A percentile compares a stretch with the other conserved stretches of the same genome.
Evolutionary conservation across 2,888 invertebrate species (phyloP).

Genomic region (Scaptomyza reducta): DNA sequence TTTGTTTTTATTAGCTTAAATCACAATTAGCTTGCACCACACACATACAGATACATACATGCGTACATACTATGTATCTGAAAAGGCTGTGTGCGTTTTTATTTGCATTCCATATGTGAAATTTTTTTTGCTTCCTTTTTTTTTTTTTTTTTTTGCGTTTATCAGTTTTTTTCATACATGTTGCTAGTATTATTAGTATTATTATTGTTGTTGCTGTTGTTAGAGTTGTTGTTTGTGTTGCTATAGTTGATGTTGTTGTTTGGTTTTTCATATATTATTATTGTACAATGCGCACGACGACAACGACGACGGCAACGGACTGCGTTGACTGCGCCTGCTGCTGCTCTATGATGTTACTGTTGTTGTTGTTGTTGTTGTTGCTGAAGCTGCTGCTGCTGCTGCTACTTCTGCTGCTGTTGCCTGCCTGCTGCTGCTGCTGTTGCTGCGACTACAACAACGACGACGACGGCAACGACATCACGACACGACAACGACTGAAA

Average conservation of each 20-base stretch:
- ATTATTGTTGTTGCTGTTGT: slow-evolving; percentile 15
- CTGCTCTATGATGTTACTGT: slow-evolving; percentile 57
- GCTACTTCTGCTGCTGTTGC: slow-evolving; percentile 84
- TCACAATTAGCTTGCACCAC: slow-evolving; percentile 70
- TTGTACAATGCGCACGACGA: slow-evolving; percentile 58
- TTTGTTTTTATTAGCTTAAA: slow-evolving; percentile 58
- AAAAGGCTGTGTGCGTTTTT: slow-evolving; percentile 38
- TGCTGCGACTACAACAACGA: slow-evolving; percentile 73
- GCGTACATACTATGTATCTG: slow-evolving; percentile 26
- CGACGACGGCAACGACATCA: slow-evolving; percentile 79
- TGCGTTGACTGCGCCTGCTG: slow-evolving; percentile 84
- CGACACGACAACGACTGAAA: slow-evolving; percentile 83
- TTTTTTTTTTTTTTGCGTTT: slow-evolving; percentile 7
- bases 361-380: slow-evolving; percentile 52
- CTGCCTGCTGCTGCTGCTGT: slow-evolving; percentile 62
- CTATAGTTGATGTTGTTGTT: slow-evolving; percentile 19
- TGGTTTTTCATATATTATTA: slow-evolving; percentile 29
- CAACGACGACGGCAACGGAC: slow-evolving; percentile 16
- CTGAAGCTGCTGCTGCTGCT: slow-evolving; percentile 77
- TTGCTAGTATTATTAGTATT: slow-evolving; percentile 17
- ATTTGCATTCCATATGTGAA: slow-evolving; percentile 73
- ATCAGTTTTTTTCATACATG: slow-evolving; percentile 16
- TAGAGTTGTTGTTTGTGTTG: slow-evolving; percentile 10
- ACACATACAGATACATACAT: background rate
- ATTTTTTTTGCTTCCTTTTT: slow-evolving; percentile 19